Conservation (phyloP, 2,113 vertebrate genomes). For the Galbula dea region DNA sequence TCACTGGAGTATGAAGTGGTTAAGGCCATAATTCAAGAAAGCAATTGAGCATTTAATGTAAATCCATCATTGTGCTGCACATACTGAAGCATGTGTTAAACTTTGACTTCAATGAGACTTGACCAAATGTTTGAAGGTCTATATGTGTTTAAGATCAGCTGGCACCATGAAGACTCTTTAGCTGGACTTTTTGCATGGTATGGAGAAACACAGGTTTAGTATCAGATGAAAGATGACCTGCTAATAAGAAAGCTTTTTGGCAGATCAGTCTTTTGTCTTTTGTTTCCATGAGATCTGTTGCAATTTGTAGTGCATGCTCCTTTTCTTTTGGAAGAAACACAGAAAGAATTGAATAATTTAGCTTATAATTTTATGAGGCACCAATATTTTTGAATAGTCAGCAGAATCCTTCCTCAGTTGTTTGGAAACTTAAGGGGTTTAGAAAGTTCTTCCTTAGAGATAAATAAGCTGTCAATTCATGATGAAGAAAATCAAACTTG, state of each 20-base stretch:
- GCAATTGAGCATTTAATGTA: constrained; percentile 38
- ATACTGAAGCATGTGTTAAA: not conserved
- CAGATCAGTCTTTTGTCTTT: not conserved
- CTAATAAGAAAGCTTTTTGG: not conserved
- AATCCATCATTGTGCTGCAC: constrained; percentile 18
- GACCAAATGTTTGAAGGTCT: constrained; percentile 7
- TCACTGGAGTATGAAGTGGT: constrained; percentile 24
- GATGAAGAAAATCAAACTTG: constrained; percentile 84
- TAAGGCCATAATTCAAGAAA: constrained; percentile 31
- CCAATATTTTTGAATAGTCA: constrained; percentile 82
- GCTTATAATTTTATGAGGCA: constrained; percentile 62
- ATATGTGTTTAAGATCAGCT: constrained; percentile 4
- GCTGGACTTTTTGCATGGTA: not conserved
- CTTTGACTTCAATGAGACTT: constrained; percentile 27
- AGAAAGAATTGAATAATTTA: constrained; percentile 46
- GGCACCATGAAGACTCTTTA: not conserved
- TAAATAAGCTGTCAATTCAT: constrained; percentile 90
- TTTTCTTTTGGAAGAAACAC: not conserved
- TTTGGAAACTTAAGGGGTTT: constrained; percentile 79
- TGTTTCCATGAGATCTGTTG: constrained; percentile 9
- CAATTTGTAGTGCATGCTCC: constrained; percentile 1
- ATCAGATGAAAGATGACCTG: not conserved
- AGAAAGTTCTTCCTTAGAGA: constrained; percentile 78
- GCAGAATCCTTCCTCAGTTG: constrained; percentile 78
- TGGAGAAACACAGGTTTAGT: constrained; percentile 2